Conservation (phyloP, 2,113 vertebrate genomes). For the Microcebus griseorufus region DNA sequence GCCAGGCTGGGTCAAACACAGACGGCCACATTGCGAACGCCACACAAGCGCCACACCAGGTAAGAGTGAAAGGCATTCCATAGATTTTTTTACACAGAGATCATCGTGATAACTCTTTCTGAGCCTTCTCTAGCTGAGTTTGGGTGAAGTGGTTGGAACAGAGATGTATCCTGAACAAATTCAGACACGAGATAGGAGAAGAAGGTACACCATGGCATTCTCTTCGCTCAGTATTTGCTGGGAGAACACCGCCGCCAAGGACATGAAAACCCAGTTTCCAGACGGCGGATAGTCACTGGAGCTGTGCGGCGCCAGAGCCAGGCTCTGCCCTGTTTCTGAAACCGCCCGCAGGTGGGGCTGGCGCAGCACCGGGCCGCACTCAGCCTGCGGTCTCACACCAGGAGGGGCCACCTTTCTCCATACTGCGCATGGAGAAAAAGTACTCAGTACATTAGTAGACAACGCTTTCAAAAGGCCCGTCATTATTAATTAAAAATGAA, state of each 20-base stretch:
- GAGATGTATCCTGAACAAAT: background rate
- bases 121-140: background rate
- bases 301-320: background rate
- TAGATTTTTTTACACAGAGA: background rate
- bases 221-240: background rate
- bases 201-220: too few relatives aligned
- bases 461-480: background rate
- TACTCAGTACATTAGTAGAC: background rate
- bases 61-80: background rate
- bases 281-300: background rate
- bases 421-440: accelerated
- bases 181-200: background rate
- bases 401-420: background rate
- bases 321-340: background rate
- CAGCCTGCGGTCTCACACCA: background rate
- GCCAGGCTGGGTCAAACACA: background rate
- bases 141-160: background rate
- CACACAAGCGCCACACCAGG: background rate
- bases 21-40: accelerated
- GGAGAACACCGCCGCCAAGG: background rate
- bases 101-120: background rate
- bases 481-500: background rate
- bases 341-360: background rate
- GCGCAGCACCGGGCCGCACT: background rate
- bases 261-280: background rate